Conservation (phyloP, 2,888 invertebrate genomes). For the Macaria notata region DNA sequence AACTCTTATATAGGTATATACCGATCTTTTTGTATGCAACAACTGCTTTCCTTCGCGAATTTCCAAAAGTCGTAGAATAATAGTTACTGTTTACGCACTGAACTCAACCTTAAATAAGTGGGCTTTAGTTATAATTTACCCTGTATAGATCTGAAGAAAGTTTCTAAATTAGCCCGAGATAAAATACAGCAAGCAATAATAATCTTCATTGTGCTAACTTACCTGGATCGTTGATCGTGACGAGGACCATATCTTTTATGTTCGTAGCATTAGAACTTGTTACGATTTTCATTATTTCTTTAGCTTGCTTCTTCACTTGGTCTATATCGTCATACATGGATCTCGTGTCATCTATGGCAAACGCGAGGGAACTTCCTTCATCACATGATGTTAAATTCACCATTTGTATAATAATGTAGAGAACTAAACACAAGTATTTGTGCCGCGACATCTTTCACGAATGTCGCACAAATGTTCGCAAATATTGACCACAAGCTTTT, state of each 20-base stretch:
- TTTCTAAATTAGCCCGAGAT: no score
- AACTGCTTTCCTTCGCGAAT: no score
- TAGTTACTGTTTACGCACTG: no score
- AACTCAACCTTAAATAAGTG: no score
- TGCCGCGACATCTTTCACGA: slow-evolving; percentile 10
- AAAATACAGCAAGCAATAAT: no score
- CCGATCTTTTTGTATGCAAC: no score
- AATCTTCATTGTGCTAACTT: background rate
- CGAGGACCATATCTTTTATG: slow-evolving; percentile 43
- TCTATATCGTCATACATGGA: slow-evolving; percentile 42
- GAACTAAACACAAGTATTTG: background rate
- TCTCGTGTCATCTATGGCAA: slow-evolving; percentile 43
- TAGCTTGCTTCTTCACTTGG: slow-evolving; percentile 34
- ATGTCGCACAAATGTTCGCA: background rate
- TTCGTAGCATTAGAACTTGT: slow-evolving; percentile 36
- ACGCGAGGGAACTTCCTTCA: slow-evolving; percentile 37
- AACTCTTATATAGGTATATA: no score
- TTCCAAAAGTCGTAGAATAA: no score
- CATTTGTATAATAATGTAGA: slow-evolving; percentile 15
- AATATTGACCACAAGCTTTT: background rate
- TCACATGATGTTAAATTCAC: slow-evolving; percentile 30
- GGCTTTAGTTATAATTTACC: no score
- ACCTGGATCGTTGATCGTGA: slow-evolving; percentile 48
- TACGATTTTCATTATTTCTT: slow-evolving; percentile 37
- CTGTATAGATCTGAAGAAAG: no score